Conservation (phyloP, 1,140 invertebrate species). For the Drosophila sulfurigaster region DNA sequence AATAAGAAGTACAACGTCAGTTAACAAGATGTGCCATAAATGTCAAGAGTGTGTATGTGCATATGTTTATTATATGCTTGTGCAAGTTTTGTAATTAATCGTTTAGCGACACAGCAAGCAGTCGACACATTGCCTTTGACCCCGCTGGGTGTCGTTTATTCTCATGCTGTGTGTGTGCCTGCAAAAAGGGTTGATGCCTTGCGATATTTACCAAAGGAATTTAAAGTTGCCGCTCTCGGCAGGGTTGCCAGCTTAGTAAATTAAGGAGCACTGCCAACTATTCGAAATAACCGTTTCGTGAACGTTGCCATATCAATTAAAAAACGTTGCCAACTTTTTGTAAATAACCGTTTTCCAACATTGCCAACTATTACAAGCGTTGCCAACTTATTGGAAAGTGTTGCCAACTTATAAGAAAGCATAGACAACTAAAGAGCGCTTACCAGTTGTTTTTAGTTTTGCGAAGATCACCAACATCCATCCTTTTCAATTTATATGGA, state of each 20-base stretch:
- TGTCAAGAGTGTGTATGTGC: conserved; percentile 9
- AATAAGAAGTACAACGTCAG: background rate
- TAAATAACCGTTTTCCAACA: background rate
- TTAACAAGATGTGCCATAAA: conserved; percentile 27
- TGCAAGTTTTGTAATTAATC: conserved; percentile 35
- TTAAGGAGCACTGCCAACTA: background rate
- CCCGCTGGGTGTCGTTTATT: conserved; percentile 29
- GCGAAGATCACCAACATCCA: too few species aligned
- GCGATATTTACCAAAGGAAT: too few species aligned
- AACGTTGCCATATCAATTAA: background rate
- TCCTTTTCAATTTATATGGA: too few species aligned
- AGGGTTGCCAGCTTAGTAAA: conserved; percentile 1
- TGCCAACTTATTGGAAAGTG: conserved; percentile 5
- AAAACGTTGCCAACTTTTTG: conserved; percentile 6
- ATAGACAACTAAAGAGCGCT: too few species aligned
- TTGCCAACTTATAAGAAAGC: too few species aligned
- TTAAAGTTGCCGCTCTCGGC: conserved; percentile 3
- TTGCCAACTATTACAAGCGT: background rate
- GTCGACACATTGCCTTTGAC: conserved; percentile 47
- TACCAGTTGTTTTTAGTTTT: too few species aligned
- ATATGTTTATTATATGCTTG: background rate
- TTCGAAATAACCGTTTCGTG: background rate
- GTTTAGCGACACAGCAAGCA: conserved; percentile 39
- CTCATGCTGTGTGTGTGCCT: conserved; percentile 18
- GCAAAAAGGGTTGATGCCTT: conserved; percentile 11